Evolutionary conservation across 1,140 invertebrate genomes (phyloP).

Genomic region (Meloidogyne exigua): DNA sequence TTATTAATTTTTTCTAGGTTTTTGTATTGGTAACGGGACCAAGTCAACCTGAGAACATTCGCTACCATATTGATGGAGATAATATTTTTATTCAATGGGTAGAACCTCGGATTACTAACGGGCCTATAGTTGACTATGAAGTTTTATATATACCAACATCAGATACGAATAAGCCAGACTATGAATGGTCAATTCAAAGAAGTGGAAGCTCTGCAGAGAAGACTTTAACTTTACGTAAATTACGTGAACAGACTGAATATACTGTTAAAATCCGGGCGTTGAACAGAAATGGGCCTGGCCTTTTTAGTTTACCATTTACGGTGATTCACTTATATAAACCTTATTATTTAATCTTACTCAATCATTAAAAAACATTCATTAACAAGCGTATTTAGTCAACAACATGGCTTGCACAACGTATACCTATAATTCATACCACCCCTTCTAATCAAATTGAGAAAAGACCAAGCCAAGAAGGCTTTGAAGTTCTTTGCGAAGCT

Average conservation of each 20-base stretch:
- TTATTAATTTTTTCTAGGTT: not conserved
- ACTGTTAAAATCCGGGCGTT: constrained; percentile 52
- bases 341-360: not conserved
- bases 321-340: constrained; percentile 13
- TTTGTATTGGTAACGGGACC: constrained; percentile 37
- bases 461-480: constrained; percentile 53
- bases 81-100: constrained; percentile 58
- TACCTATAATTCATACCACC: not conserved
- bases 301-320: constrained; percentile 53
- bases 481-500: constrained; percentile 57
- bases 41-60: constrained; percentile 54
- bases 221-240: constrained; percentile 37
- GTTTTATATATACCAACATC: constrained; percentile 54
- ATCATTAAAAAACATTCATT: not conserved
- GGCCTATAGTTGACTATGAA: constrained; percentile 61
- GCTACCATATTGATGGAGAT: constrained; percentile 60
- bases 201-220: constrained; percentile 49
- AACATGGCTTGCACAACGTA: constrained; percentile 16
- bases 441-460: constrained; percentile 24
- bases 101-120: constrained; percentile 56
- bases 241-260: constrained; percentile 58
- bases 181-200: constrained; percentile 50
- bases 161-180: constrained; percentile 36
- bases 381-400: not conserved
- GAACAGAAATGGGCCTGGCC: constrained; percentile 54